These are phyloP conservation scores for Parapsyche elsis DNA, from an alignment of 1,140 invertebrate species.

Conservation along the genomic window DNA sequence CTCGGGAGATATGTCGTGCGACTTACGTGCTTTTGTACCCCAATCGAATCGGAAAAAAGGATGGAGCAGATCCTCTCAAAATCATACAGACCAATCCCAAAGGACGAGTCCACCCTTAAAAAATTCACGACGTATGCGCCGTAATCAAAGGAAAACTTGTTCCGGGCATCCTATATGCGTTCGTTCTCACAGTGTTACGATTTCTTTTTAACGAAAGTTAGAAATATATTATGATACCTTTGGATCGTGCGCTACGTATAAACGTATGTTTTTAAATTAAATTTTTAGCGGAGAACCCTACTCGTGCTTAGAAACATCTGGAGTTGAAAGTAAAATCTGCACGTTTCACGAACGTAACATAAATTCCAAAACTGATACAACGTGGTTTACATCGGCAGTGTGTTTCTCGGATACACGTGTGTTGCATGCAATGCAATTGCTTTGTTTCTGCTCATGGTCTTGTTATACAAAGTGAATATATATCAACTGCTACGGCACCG, in stretches of 20 bases:
- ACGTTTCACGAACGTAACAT: not conserved
- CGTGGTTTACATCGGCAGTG: not conserved
- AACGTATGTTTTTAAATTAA: not conserved
- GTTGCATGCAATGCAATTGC: conserved; percentile 1
- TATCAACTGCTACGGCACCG: no score
- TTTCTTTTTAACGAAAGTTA: conserved; percentile 44
- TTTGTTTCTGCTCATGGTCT: not conserved
- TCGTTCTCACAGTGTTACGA: conserved; percentile 52
- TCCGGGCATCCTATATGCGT: conserved; percentile 26
- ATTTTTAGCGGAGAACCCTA: not conserved
- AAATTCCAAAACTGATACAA: conserved; percentile 21
- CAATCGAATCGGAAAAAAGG: conserved; percentile 54
- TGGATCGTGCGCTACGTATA: not conserved
- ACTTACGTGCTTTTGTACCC: conserved; percentile 53
- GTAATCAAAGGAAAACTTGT: conserved; percentile 55
- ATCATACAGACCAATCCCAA: conserved; percentile 53
- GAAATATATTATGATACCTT: not conserved
- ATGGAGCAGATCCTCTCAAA: conserved; percentile 48
- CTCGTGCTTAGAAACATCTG: not conserved
- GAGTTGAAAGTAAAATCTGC: not conserved
- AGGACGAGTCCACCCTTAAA: conserved; percentile 44
- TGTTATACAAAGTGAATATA: not conserved
- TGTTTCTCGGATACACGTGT: not conserved
- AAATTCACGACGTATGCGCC: conserved; percentile 54
- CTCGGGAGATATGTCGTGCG: not conserved